Evolutionary conservation across 2,888 invertebrate genomes (phyloP), one percentile per base, ranked within the genome.

Genomic region (Chesias legatella): DNA sequence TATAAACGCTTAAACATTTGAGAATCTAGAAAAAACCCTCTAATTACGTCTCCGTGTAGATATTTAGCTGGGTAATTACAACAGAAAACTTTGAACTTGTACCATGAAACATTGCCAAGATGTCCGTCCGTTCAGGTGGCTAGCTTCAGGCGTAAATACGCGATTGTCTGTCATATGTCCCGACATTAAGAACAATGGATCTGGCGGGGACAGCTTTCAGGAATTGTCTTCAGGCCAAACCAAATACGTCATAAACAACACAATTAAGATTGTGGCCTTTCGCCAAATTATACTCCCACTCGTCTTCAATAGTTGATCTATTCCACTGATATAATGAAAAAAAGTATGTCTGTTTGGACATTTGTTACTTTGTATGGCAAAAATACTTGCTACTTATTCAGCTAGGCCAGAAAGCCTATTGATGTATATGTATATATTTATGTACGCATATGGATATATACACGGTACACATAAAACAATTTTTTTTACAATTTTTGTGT

Each of bases 61-160:
- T 73, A n/a, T n/a, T n/a, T n/a, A 79, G 81, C 76, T 76, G 77
- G 63, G 61, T 51, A 53, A 49, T 49, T 51, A 51, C 36, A n/a
- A n/a, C n/a, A 53, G 44, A 57, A 66, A 77, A 70, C 80, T 80
- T 80, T 83, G 82, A 83, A 81, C 82, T 83, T 83, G 81, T 60
- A 60, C 64, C 54, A 58, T 58, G 65, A 66, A 51, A 46, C 60
- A 53, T 58, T 70, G 72, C 68, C 71, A 72, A 72, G 47, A 37
- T 49, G 45, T 51, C 43, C 28, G 39, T 37, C 40, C 30, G 32
- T 52, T 60, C 61, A 65, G 61, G 56, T 61, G 56, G 42, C 35
- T 8, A 10, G 8, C 25, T 26, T 35, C 30, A 7, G 1, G 2
- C 4, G 23, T 32, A 11, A 38, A 28, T 23, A 10, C 17, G 24